A percentile compares a stretch with the other conserved stretches of the same genome.
Evolutionary conservation across 2,888 invertebrate genomes (phyloP).

Genomic region (Microchrysa polita): DNA sequence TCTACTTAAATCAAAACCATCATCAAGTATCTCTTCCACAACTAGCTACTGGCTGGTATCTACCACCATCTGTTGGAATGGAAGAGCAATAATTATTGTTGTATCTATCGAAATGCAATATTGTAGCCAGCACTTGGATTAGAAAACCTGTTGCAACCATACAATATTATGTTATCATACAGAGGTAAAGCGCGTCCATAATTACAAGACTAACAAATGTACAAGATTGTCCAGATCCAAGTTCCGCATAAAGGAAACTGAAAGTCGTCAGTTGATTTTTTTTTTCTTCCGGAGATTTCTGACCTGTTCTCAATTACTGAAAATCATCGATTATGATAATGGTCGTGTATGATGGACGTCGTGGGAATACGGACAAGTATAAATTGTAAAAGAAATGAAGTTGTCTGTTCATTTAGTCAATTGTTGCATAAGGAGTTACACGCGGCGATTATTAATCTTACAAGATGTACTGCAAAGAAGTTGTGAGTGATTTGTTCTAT

Average conservation of each 20-base stretch:
- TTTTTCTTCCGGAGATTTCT: conserved; percentile 4
- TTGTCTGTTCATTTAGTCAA: background rate
- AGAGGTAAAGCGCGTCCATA: background rate
- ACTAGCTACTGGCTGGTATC: too few relatives aligned
- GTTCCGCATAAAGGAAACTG: background rate
- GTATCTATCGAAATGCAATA: too few relatives aligned
- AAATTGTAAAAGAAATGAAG: conserved; percentile 1
- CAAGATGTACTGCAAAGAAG: background rate
- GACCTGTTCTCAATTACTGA: background rate
- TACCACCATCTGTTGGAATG: too few relatives aligned
- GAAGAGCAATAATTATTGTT: too few relatives aligned
- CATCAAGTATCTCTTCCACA: too few relatives aligned
- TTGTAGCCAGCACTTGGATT: background rate
- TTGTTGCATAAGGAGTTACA: background rate
- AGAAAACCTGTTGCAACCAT: background rate
- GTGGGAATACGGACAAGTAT: background rate
- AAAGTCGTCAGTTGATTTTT: background rate
- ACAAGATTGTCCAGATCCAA: background rate
- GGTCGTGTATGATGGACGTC: background rate
- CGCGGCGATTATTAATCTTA: background rate
- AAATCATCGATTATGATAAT: too few relatives aligned
- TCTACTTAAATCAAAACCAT: too few relatives aligned
- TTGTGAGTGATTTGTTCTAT: background rate
- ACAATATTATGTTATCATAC: background rate
- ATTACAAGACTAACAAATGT: too few relatives aligned